Evolutionary conservation across 2,113 vertebrate species (phyloP).

Genomic region (Tupaia chinensis): DNA sequence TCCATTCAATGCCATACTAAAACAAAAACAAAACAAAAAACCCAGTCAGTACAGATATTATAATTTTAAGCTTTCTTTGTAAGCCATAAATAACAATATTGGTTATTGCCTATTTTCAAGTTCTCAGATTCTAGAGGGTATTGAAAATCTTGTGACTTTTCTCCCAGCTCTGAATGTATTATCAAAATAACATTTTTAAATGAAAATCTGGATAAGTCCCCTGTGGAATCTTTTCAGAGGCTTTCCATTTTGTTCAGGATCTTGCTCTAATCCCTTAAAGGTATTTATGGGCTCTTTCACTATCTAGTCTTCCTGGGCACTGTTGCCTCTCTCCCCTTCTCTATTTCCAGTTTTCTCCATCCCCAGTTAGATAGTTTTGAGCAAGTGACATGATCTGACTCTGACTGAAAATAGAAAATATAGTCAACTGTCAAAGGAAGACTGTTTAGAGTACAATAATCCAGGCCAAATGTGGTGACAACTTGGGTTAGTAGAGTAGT

Average conservation of each 20-base stretch:
- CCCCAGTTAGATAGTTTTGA: neutral
- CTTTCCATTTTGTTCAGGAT: neutral
- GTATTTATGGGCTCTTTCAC: rapidly evolving
- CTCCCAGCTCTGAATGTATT: neutral
- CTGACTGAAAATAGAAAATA: neutral
- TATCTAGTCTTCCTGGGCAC: neutral
- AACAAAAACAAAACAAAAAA: neutral
- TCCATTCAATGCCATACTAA: neutral
- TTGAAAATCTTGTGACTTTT: neutral
- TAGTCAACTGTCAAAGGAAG: neutral
- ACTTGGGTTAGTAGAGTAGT: neutral
- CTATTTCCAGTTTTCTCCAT: neutral
- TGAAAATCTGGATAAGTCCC: neutral
- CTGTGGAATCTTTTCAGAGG: neutral
- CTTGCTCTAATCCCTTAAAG: neutral
- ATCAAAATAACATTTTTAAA: neutral
- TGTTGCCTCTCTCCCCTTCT: rapidly evolving
- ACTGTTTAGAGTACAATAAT: neutral
- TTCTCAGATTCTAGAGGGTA: neutral
- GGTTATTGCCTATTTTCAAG: neutral
- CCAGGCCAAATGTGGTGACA: neutral
- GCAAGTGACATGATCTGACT: neutral
- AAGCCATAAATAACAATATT: neutral
- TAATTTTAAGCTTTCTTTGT: neutral
- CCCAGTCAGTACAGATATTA: neutral